These are phyloP conservation scores for Myiozetetes cayanensis DNA, from an alignment of 2,113 vertebrate genomes.

Conservation along the genomic window DNA sequence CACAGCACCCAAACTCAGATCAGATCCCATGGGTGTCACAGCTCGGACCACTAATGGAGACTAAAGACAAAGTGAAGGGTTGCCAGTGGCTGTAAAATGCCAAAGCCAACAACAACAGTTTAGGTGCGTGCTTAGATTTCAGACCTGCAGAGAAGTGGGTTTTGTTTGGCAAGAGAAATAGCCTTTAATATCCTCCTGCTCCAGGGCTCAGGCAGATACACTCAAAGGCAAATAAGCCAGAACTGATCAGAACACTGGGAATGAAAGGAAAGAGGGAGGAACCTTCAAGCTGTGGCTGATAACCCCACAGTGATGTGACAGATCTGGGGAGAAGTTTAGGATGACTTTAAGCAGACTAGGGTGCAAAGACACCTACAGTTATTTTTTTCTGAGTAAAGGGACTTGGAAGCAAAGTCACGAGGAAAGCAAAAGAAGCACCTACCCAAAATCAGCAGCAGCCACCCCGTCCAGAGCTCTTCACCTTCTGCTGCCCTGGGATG, in stretches of 20 bases:
- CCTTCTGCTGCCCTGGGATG: background rate
- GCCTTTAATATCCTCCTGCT: background rate
- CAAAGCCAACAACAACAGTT: background rate
- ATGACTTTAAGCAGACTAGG: background rate
- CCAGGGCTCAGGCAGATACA: background rate
- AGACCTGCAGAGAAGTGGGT: background rate
- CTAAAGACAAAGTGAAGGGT: background rate
- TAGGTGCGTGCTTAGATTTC: background rate
- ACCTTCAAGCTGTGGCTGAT: background rate
- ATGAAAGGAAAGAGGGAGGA: background rate
- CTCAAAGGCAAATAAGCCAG: background rate
- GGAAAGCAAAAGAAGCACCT: slow-evolving; percentile 5
- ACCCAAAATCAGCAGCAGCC: slow-evolving; percentile 13
- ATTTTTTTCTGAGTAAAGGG: background rate
- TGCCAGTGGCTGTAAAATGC: background rate
- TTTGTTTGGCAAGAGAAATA: background rate
- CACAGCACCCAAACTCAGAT: background rate
- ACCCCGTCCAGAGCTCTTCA: background rate
- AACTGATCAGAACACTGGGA: background rate
- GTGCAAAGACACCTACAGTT: accelerated
- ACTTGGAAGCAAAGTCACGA: background rate
- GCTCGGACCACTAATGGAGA: background rate
- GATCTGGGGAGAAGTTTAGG: background rate
- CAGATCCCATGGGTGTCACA: background rate
- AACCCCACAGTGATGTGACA: background rate